Evolutionary conservation across 2,888 invertebrate genomes (phyloP).

Genomic region (Melanargia galathea): DNA sequence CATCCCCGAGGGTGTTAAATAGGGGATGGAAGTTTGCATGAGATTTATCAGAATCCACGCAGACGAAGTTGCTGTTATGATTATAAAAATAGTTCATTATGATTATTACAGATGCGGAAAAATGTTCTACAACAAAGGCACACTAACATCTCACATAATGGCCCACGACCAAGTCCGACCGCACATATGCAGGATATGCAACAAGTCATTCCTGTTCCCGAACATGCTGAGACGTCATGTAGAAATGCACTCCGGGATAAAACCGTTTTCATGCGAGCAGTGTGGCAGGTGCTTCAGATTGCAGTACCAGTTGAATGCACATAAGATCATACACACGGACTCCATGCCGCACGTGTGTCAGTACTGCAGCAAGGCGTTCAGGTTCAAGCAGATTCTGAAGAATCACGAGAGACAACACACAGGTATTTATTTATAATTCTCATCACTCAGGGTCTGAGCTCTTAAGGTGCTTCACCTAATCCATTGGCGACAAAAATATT

Average conservation of each 20-base stretch:
- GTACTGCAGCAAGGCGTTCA: conserved; percentile 88
- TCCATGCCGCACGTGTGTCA: conserved; percentile 90
- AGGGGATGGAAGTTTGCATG: no score
- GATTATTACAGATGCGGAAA: conserved; percentile 60
- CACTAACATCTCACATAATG: conserved; percentile 71
- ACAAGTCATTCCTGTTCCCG: conserved; percentile 69
- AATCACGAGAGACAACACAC: conserved; percentile 89
- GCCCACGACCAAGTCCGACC: conserved; percentile 70
- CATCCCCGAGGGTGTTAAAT: no score
- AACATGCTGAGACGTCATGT: conserved; percentile 74
- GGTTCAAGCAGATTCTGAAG: conserved; percentile 88
- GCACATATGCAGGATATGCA: conserved; percentile 70
- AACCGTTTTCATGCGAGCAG: conserved; percentile 72
- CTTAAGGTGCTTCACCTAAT: no score
- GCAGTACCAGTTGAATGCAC: conserved; percentile 87
- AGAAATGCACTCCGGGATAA: conserved; percentile 71
- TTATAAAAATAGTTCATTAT: no score
- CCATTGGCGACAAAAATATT: no score
- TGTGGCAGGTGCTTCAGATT: conserved; percentile 81
- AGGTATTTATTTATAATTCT: neutral
- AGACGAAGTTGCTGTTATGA: no score
- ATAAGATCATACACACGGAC: conserved; percentile 89
- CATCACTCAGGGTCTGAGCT: no score
- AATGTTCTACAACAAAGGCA: conserved; percentile 74
- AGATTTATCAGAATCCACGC: no score